Conservation (phyloP, 1,140 invertebrate species). For the Drosophila sp. region DNA sequence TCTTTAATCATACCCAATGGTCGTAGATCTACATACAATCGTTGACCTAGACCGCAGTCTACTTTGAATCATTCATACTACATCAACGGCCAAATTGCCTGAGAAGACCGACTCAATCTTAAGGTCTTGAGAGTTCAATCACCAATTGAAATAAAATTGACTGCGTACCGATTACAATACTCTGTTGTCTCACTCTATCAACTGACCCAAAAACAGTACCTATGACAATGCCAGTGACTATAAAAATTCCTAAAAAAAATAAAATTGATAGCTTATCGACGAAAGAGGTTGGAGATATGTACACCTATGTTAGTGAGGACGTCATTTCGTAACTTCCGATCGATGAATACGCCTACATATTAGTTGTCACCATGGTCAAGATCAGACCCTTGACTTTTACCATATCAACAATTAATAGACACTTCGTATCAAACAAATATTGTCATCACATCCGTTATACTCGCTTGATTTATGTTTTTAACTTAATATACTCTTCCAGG, state of each 20-base stretch:
- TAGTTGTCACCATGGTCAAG: conserved; percentile 33
- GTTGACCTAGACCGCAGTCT: conserved; percentile 40
- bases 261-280: conserved; percentile 23
- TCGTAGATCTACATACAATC: conserved; percentile 8
- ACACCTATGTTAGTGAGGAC: not conserved
- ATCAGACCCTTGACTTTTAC: conserved; percentile 41
- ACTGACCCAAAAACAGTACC: conserved; percentile 29
- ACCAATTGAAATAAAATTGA: conserved; percentile 66
- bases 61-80: not conserved
- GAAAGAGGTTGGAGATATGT: conserved; percentile 2
- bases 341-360: not conserved
- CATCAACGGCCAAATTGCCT: conserved; percentile 18
- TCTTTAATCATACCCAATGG: conserved; percentile 51
- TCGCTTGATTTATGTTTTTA: conserved; percentile 16
- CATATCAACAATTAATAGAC: not conserved
- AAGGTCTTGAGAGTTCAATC: conserved; percentile 68
- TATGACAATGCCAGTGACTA: conserved; percentile 20
- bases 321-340: conserved; percentile 31
- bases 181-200: not conserved
- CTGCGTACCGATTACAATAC: conserved; percentile 57
- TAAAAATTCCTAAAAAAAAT: conserved; percentile 16
- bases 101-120: conserved; percentile 32
- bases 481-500: not conserved
- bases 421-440: conserved; percentile 6
- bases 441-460: conserved; percentile 37